phyloP scores from a whole-genome alignment of 1,140 invertebrate species.

The Anastrepha obliqua region DNA sequence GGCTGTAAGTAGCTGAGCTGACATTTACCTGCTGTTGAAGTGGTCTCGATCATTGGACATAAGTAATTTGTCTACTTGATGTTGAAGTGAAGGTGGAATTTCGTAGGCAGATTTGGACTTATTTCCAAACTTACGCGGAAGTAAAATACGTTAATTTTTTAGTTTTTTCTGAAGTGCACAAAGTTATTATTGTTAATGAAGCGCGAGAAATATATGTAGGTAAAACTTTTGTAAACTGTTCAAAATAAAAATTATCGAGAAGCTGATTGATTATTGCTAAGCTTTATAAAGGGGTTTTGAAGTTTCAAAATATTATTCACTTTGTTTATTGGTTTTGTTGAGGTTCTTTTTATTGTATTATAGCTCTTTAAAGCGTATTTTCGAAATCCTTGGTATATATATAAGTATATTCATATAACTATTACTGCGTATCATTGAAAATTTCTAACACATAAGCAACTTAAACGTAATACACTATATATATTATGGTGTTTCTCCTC shows the following conservation, averaged over 20 bases:
- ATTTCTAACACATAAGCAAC: too few relatives aligned
- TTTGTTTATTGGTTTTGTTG: too few relatives aligned
- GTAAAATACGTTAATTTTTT: background rate
- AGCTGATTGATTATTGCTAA: background rate
- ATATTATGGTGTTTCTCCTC: too few relatives aligned
- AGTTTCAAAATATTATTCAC: too few relatives aligned
- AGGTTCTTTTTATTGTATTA: too few relatives aligned
- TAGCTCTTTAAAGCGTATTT: too few relatives aligned
- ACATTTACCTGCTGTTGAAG: slow-evolving; percentile 18
- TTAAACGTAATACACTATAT: too few relatives aligned
- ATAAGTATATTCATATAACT: too few relatives aligned
- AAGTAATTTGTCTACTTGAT: slow-evolving; percentile 24
- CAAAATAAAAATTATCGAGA: background rate
- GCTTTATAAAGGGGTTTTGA: background rate
- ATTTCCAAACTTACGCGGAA: background rate
- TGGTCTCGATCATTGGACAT: slow-evolving; percentile 3
- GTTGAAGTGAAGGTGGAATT: background rate
- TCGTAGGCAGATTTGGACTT: background rate
- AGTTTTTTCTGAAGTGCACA: background rate
- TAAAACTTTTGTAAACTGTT: background rate
- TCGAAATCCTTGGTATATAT: too few relatives aligned
- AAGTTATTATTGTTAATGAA: background rate
- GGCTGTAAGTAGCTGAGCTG: slow-evolving; percentile 43
- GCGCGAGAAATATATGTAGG: background rate
- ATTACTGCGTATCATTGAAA: too few relatives aligned